Base-by-base conservation (phyloP, 2,113 vertebrate genomes). In the Hyla sarda region DNA sequence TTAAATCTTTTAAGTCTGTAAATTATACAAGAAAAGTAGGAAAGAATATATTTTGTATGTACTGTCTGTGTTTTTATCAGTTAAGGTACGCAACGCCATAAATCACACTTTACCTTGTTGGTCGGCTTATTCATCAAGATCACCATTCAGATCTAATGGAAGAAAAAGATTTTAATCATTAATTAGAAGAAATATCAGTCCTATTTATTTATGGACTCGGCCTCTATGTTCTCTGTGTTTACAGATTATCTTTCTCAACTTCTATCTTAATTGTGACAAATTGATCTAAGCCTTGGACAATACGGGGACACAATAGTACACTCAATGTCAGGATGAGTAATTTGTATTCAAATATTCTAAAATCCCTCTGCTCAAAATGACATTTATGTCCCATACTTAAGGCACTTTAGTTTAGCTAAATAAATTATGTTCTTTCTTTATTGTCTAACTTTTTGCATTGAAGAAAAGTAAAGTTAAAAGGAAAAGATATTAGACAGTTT, bases 131-230 rank as follows among this genome's bases (percentile, higher is more conserved):
- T 47, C 47, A 81, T 81, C 78, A 81, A 81, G 56, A 81, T 62
- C 34, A 21, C 78, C 45, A 47, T 47, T 62, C 12, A 41, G 56
- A 81, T 81, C 23, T 45, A 47, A 37, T 23, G 34, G 14, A 62
- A 23, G 56, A 81, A 47, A 54, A 45, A 81, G 56, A 81, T 65
- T 62, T 62, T 81, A 65, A 62, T 65, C 56, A 65, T 81, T 81
- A 62, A 81, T 81, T 62, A 62, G 62, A 62, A 62, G 23, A 62
- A 80, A 62, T 28, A 62, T 54, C 78, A 17, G 56, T 25, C 11
- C 5, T 45, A n/a, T 54, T 78, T 45, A 62, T 81, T 65, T 65
- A 62, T 81, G 37, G 23, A 28, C 56, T 45, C 25, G 23, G 11
- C 73, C n/a, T 28, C 62, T 14, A 2, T 17, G 16, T 77, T 32